Evolutionary conservation across 1,140 invertebrate species (phyloP).

Genomic region (Macrotrachela quadricornifera): DNA sequence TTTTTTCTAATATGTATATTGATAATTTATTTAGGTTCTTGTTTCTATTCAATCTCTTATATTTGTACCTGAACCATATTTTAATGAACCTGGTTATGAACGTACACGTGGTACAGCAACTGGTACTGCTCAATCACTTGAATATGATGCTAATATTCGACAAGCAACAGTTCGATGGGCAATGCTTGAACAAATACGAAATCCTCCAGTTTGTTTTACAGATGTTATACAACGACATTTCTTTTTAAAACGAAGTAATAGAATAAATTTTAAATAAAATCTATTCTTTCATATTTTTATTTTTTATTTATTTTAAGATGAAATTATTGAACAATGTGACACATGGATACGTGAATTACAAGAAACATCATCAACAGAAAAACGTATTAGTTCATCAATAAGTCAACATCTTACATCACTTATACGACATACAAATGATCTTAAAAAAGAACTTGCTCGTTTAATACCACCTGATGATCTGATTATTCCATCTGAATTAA

Average conservation of each 20-base stretch:
- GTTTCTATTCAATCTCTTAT: slow-evolving; percentile 89
- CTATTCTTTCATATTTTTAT: no score
- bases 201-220: slow-evolving; percentile 67
- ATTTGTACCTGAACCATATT: slow-evolving; percentile 81
- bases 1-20: no score
- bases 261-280: neutral
- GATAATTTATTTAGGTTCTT: slow-evolving; percentile 35
- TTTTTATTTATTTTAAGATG: neutral
- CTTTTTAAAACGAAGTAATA: neutral
- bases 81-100: slow-evolving; percentile 93
- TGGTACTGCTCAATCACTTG: slow-evolving; percentile 56
- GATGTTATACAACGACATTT: slow-evolving; percentile 38
- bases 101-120: slow-evolving; percentile 62
- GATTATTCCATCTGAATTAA: no score
- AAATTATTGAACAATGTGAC: slow-evolving; percentile 6
- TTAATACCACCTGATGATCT: no score
- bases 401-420: no score
- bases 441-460: no score
- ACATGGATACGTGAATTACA: slow-evolving; percentile 3
- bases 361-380: no score
- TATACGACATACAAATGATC: no score
- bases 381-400: no score
- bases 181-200: slow-evolving; percentile 72
- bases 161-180: slow-evolving; percentile 84
- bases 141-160: slow-evolving; percentile 85